Evolutionary conservation across 2,888 invertebrate species (phyloP).

Genomic region (Athrips mouffetella): DNA sequence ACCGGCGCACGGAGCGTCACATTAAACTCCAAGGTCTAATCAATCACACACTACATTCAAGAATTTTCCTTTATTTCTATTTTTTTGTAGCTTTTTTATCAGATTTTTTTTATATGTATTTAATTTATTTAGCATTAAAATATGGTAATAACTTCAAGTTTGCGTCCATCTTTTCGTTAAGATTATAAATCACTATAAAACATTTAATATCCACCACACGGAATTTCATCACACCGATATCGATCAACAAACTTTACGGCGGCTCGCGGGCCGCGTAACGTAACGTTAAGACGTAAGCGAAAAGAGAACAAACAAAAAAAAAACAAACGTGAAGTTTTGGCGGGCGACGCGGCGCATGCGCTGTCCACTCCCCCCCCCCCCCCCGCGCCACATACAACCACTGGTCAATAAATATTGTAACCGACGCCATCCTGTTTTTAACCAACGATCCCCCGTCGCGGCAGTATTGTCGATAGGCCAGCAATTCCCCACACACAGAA

Average conservation of each 20-base stretch:
- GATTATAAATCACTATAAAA: constrained; percentile 54
- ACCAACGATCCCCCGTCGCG: constrained; percentile 16
- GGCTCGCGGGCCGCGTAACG: constrained; percentile 51
- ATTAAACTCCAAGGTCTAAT: constrained; percentile 52
- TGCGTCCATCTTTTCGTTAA: constrained; percentile 64
- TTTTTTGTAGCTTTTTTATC: constrained; percentile 64
- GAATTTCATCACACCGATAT: constrained; percentile 48
- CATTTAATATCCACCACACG: constrained; percentile 50
- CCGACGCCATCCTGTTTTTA: too few relatives aligned
- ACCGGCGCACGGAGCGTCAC: constrained; percentile 21
- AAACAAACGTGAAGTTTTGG: constrained; percentile 69
- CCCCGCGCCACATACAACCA: background rate
- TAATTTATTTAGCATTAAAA: constrained; percentile 77
- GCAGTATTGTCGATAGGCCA: constrained; percentile 30
- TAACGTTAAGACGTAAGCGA: constrained; percentile 63
- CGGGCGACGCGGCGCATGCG: constrained; percentile 36
- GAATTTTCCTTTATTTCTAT: constrained; percentile 75
- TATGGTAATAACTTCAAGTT: constrained; percentile 74
- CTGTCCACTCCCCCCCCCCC: background rate
- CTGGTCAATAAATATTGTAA: constrained; percentile 28
- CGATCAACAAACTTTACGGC: constrained; percentile 48
- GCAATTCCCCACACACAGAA: constrained; percentile 32
- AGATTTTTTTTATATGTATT: constrained; percentile 60
- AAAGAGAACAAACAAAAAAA: constrained; percentile 73
- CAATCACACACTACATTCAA: constrained; percentile 75